Conservation (phyloP, 1,140 invertebrate genomes). For the Sycophila sp. region DNA sequence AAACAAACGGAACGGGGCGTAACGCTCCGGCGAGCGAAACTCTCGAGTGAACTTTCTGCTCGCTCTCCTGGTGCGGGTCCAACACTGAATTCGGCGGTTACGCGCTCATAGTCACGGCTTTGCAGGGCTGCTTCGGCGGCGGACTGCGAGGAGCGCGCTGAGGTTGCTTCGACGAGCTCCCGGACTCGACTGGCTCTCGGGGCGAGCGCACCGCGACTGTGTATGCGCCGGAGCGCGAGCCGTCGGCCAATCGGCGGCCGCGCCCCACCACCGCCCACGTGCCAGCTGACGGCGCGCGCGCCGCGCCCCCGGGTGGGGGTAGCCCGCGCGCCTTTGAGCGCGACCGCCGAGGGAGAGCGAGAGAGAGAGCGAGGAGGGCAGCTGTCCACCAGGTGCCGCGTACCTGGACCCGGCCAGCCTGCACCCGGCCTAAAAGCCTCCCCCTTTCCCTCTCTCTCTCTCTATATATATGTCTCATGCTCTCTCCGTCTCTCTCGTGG, state of each 20-base stretch:
- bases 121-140: not conserved
- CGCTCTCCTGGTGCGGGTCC: no score
- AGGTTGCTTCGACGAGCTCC: no score
- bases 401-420: conserved; percentile 48
- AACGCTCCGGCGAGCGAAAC: no score
- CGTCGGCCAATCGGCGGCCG: conserved; percentile 52
- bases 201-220: conserved; percentile 46
- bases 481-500: not conserved
- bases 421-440: conserved; percentile 54
- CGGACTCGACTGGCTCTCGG: conserved; percentile 56
- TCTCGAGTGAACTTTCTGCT: no score
- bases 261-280: not conserved
- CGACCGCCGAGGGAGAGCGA: conserved; percentile 10
- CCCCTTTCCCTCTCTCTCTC: not conserved
- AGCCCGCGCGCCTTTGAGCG: not conserved
- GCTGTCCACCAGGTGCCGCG: conserved; percentile 1
- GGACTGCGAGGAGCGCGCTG: conserved; percentile 41
- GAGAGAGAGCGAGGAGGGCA: not conserved
- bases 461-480: not conserved
- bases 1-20: no score
- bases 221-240: conserved; percentile 60
- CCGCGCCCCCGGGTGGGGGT: not conserved
- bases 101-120: not conserved
- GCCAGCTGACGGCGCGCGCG: not conserved
- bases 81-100: no score